phyloP scores from a whole-genome alignment of 37 sponge, comb jelly and placozoan species.

The Eunapius fragilis region DNA sequence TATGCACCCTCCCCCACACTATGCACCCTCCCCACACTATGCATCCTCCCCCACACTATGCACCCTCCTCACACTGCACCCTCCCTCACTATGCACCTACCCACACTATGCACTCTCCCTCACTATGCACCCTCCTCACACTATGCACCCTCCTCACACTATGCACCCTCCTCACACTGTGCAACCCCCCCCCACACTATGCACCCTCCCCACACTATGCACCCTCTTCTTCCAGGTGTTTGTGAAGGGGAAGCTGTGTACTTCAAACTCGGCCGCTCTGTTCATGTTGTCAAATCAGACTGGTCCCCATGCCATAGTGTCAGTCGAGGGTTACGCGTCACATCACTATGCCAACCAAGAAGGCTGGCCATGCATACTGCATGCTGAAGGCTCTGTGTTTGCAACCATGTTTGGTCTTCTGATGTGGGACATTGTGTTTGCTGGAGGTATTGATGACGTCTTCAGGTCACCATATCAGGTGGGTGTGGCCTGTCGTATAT shows the following conservation, averaged over 20 bases:
- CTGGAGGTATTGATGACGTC: conserved; percentile 65
- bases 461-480: conserved; percentile 77
- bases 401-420: conserved; percentile 56
- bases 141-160: no score
- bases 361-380: conserved; percentile 71
- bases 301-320: conserved; percentile 11
- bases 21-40: background rate
- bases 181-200: no score
- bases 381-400: conserved; percentile 73
- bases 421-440: conserved; percentile 79
- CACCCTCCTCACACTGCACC: background rate
- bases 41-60: no score
- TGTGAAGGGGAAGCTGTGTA: background rate
- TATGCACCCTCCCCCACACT: no score
- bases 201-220: background rate
- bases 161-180: background rate
- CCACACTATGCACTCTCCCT: no score
- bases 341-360: conserved; percentile 61
- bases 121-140: background rate
- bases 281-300: background rate
- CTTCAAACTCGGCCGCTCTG: background rate
- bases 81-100: no score
- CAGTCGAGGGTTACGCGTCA: conserved; percentile 77
- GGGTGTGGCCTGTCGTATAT: conserved; percentile 3
- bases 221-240: background rate